Percentiles rank a stretch among this genome's conserved stretches.
Evolutionary conservation across 2,888 invertebrate species (phyloP).

Genomic region (Melinaea menophilus): DNA sequence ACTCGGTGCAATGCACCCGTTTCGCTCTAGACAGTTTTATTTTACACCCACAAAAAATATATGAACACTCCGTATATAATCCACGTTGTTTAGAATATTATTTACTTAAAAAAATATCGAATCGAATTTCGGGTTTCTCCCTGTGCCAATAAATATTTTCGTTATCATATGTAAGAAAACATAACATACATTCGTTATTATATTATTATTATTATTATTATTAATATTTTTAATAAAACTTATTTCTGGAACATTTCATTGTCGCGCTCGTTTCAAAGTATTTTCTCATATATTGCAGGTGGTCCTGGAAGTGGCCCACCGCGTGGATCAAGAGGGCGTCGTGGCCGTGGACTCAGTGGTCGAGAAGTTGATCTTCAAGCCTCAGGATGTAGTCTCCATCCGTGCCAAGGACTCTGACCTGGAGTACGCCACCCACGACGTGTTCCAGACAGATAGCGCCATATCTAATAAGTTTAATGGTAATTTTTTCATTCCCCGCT

Average conservation of each 20-base stretch:
- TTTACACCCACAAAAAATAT: not conserved
- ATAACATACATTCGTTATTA: too few species aligned
- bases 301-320: conserved; percentile 92
- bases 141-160: too few species aligned
- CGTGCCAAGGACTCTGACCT: conserved; percentile 90
- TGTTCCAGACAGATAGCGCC: conserved; percentile 92
- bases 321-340: conserved; percentile 82
- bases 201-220: too few species aligned
- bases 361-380: conserved; percentile 90
- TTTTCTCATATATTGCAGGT: conserved; percentile 51
- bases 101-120: too few species aligned
- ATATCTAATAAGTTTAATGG: conserved; percentile 91
- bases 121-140: too few species aligned
- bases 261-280: too few species aligned
- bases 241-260: too few species aligned
- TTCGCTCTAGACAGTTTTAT: conserved; percentile 17
- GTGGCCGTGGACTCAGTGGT: conserved; percentile 84
- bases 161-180: too few species aligned
- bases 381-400: conserved; percentile 90
- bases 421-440: conserved; percentile 92
- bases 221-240: too few species aligned
- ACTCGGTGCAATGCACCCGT: conserved; percentile 20
- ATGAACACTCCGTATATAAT: too few species aligned
- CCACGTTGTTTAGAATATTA: too few species aligned
- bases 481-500: conserved; percentile 40